Evolutionary conservation across 1,140 invertebrate species (phyloP).

Genomic region (Pogonomyrmex barbatus): DNA sequence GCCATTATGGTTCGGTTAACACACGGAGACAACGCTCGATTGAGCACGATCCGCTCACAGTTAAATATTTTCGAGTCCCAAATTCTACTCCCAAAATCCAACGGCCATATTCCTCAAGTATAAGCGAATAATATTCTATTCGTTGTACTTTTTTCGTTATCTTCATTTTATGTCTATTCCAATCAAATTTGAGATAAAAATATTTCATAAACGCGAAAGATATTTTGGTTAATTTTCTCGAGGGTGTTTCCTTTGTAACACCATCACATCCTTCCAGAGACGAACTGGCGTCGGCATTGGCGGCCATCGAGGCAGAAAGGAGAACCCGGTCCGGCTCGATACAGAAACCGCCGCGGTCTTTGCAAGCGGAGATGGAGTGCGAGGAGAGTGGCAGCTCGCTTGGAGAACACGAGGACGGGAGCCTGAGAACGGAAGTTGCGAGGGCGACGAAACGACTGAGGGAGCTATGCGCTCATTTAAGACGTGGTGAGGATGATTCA

Average conservation of each 20-base stretch:
- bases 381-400: conserved; percentile 87
- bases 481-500: conserved; percentile 90
- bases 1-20: neutral
- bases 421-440: conserved; percentile 88
- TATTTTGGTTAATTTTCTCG: neutral
- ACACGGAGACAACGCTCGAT: conserved; percentile 19
- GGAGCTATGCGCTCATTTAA: conserved; percentile 89
- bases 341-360: conserved; percentile 86
- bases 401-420: conserved; percentile 88
- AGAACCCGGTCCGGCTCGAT: conserved; percentile 81
- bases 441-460: conserved; percentile 89
- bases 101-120: neutral
- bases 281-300: conserved; percentile 81
- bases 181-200: neutral
- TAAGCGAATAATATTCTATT: neutral
- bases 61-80: neutral
- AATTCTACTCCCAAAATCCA: neutral
- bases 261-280: conserved; percentile 74
- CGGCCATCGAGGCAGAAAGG: conserved; percentile 79
- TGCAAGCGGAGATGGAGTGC: conserved; percentile 92
- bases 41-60: neutral
- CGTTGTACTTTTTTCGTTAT: neutral
- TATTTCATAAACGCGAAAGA: neutral
- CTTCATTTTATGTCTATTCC: neutral
- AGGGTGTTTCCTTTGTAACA: neutral